phyloP scores from a whole-genome alignment of 2,888 invertebrate species.

The Andricus quercusramuli region DNA sequence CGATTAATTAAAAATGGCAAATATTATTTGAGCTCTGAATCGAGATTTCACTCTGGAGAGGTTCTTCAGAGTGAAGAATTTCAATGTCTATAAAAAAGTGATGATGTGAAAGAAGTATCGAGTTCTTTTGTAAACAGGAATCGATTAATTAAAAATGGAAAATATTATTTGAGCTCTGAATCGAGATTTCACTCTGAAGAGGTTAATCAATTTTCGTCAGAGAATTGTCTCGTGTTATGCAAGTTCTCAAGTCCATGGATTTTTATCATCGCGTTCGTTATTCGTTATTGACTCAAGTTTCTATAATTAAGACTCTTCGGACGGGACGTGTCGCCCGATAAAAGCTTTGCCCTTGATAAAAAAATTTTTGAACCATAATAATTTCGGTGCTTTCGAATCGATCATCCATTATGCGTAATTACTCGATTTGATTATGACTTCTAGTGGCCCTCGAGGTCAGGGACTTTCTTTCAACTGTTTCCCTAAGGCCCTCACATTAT shows the following conservation, averaged over 20 bases:
- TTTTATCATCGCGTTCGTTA: background rate
- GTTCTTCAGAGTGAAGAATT: no score
- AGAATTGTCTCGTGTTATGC: conserved; percentile 13
- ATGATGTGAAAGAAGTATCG: no score
- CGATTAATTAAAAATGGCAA: no score
- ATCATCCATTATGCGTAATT: conserved; percentile 8
- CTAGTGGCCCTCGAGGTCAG: conserved; percentile 13
- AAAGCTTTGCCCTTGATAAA: conserved; percentile 8
- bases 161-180: no score
- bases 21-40: no score
- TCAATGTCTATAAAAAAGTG: no score
- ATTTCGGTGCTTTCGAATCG: conserved; percentile 22
- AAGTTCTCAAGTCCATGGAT: conserved; percentile 34
- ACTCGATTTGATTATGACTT: conserved; percentile 14
- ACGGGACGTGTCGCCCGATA: background rate
- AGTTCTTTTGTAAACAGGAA: no score
- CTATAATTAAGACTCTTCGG: conserved; percentile 6
- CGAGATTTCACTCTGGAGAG: fast-evolving
- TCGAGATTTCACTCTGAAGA: background rate
- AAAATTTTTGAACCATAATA: conserved; percentile 3
- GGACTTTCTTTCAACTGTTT: background rate
- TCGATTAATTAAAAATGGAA: no score
- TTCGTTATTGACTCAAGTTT: conserved; percentile 34
- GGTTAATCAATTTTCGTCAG: background rate
- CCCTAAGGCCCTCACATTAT: background rate